Evolutionary conservation across 2,113 vertebrate species (phyloP).

Genomic region (Brachyhypopomus gauderio): DNA sequence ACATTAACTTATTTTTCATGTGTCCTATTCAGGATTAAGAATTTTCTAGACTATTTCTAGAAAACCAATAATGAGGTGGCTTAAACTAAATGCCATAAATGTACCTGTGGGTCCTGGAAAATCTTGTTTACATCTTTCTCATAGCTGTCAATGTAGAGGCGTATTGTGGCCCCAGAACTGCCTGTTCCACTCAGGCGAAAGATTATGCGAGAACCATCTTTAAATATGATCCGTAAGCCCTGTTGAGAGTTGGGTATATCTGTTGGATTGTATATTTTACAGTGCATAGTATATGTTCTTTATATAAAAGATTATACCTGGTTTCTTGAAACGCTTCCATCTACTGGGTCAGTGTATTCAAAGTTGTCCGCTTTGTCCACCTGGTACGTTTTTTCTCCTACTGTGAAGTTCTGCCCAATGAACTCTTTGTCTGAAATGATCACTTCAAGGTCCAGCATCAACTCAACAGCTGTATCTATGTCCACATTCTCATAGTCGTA

Average conservation of each 20-base stretch:
- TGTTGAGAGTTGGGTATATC: slow-evolving; percentile 55
- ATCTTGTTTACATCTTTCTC: slow-evolving; percentile 84
- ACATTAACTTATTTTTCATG: too few species aligned
- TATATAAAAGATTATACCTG: slow-evolving; percentile 76
- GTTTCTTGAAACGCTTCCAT: slow-evolving; percentile 89
- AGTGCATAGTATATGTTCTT: too few species aligned
- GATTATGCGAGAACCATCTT: slow-evolving; percentile 92
- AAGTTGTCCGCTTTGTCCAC: slow-evolving; percentile 95
- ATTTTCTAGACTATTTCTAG: too few species aligned
- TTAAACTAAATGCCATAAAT: background rate
- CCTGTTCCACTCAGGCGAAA: slow-evolving; percentile 91
- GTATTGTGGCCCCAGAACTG: slow-evolving; percentile 85
- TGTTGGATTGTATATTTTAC: background rate
- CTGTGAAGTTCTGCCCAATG: slow-evolving; percentile 82
- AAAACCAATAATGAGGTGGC: background rate
- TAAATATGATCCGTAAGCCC: slow-evolving; percentile 92
- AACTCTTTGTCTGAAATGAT: slow-evolving; percentile 88
- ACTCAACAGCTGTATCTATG: slow-evolving; percentile 85
- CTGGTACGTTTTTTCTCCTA: slow-evolving; percentile 85
- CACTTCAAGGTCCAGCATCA: slow-evolving; percentile 93
- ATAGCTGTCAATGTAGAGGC: slow-evolving; percentile 93
- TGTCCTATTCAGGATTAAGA: too few species aligned
- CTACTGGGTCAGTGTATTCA: slow-evolving; percentile 93
- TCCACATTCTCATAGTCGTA: slow-evolving; percentile 96
- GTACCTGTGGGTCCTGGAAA: slow-evolving; percentile 88